phyloP scores from a whole-genome alignment of 1,140 invertebrate genomes.

The Bombus polaris region DNA sequence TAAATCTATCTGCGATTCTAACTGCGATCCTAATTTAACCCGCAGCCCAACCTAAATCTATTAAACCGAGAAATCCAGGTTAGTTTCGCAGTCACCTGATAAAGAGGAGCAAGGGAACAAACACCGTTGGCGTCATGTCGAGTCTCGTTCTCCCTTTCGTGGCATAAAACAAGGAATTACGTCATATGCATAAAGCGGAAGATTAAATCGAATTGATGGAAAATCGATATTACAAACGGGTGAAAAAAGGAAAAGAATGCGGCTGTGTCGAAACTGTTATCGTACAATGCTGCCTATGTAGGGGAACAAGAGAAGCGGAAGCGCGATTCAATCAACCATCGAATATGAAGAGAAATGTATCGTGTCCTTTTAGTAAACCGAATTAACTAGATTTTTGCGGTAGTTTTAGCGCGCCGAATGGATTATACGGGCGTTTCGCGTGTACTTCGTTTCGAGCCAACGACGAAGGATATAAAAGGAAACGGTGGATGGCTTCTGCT shows the following conservation, averaged over 20 bases:
- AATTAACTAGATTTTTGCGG: conserved; percentile 9
- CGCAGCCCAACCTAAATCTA: neutral
- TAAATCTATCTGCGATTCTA: too few relatives aligned
- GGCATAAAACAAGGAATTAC: conserved; percentile 11
- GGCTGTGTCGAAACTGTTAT: neutral
- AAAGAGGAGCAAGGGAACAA: neutral
- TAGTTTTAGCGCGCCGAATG: too few relatives aligned
- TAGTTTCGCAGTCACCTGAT: neutral
- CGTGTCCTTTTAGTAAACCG: neutral
- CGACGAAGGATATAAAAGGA: too few relatives aligned
- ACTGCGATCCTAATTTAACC: too few relatives aligned
- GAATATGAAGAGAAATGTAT: neutral
- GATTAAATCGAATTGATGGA: conserved; percentile 26
- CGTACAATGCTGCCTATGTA: neutral
- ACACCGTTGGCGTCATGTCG: neutral
- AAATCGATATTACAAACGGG: neutral
- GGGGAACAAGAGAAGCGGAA: too few relatives aligned
- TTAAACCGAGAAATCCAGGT: neutral
- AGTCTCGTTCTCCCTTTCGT: neutral
- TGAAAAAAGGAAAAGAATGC: too few relatives aligned
- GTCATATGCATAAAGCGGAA: conserved; percentile 1
- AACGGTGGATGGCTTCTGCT: neutral
- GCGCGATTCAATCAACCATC: neutral
- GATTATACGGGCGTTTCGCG: too few relatives aligned
- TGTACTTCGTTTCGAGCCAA: neutral